phyloP scores from a whole-genome alignment of 2,797 vertebrate genomes.

The Brachyalestes nurse region DNA sequence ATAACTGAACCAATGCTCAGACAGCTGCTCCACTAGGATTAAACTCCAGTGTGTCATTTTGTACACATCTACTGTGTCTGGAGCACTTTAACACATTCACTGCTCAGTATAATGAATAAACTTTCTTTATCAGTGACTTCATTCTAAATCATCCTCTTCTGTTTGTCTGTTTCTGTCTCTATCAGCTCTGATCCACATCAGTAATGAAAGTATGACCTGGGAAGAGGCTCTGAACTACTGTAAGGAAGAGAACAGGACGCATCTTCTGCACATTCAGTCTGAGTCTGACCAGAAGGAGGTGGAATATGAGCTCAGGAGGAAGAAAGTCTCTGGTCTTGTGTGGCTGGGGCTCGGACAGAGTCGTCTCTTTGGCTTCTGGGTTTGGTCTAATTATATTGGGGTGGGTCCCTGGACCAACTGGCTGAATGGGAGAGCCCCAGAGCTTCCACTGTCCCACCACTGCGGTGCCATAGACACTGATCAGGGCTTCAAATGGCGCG shows the following conservation, averaged over 20 bases:
- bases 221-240: constrained; percentile 62
- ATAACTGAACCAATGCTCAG: no score
- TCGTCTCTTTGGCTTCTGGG: constrained; percentile 71
- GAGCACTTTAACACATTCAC: no score
- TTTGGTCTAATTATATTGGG: constrained; percentile 59
- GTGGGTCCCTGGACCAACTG: constrained; percentile 52
- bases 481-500: constrained; percentile 31
- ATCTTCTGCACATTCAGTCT: constrained; percentile 62
- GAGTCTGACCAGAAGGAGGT: not conserved
- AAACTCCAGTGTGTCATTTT: no score
- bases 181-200: constrained; percentile 54
- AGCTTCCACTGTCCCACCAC: constrained; percentile 41
- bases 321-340: accelerated
- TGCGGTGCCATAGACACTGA: constrained; percentile 59
- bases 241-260: accelerated
- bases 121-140: no score
- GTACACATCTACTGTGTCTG: no score
- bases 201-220: accelerated
- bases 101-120: no score
- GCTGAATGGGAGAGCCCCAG: constrained; percentile 21
- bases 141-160: not conserved
- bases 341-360: constrained; percentile 74
- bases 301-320: not conserved
- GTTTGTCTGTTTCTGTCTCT: constrained; percentile 5
- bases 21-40: no score